phyloP scores from a whole-genome alignment of 2,888 invertebrate genomes.

The Myopa tessellatipennis region DNA sequence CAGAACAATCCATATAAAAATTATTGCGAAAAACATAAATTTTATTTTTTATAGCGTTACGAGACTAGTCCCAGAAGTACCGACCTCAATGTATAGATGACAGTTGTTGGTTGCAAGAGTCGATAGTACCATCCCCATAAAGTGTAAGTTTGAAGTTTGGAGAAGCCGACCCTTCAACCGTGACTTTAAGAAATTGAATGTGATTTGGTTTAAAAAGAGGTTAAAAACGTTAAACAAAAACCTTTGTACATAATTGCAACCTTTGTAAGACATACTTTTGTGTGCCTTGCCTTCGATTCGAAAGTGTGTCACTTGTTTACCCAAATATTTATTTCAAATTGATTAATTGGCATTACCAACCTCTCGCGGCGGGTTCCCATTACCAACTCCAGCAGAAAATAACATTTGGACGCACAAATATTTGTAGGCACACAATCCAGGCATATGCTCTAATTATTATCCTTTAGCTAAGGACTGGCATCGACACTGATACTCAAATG shows the following conservation, averaged over 20 bases:
- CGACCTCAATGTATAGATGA: too few relatives aligned
- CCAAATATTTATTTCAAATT: conserved; percentile 56
- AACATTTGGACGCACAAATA: conserved; percentile 47
- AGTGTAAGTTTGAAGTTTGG: too few relatives aligned
- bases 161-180: too few relatives aligned
- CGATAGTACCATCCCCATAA: too few relatives aligned
- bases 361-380: conserved; percentile 1
- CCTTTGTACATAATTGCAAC: neutral
- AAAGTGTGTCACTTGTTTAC: conserved; percentile 49
- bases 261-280: conserved; percentile 4
- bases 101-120: too few relatives aligned
- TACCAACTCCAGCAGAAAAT: neutral
- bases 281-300: conserved; percentile 36
- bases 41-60: too few relatives aligned
- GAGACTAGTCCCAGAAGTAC: too few relatives aligned
- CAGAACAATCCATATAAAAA: too few relatives aligned
- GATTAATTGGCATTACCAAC: conserved; percentile 56
- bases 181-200: too few relatives aligned
- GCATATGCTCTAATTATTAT: conserved; percentile 64
- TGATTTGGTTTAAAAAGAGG: neutral
- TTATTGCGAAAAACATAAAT: too few relatives aligned
- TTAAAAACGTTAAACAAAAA: neutral
- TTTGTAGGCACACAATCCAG: conserved; percentile 57
- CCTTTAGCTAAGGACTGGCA: conserved; percentile 47
- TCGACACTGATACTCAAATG: conserved; percentile 25